Percentiles rank a stretch among this genome's conserved stretches.
Evolutionary conservation across 2,113 vertebrate species (phyloP).

Genomic region (Micronycteris hirsuta): DNA sequence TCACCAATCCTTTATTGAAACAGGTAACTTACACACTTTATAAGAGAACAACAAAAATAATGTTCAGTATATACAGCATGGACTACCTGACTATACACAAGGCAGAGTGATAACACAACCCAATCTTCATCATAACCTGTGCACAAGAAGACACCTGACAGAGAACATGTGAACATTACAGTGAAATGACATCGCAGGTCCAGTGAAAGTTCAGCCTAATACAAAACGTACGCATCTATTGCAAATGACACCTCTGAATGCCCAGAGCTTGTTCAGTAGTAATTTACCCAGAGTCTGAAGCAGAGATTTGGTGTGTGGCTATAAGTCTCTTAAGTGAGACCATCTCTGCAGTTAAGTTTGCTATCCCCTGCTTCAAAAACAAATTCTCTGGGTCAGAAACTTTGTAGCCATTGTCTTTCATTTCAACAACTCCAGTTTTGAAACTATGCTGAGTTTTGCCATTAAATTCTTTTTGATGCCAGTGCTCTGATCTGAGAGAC

Average conservation of each 20-base stretch:
- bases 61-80: slow-evolving; percentile 83
- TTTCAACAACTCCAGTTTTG: slow-evolving; percentile 76
- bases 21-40: slow-evolving; percentile 87
- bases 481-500: slow-evolving; percentile 88
- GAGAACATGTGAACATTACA: slow-evolving; percentile 86
- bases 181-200: slow-evolving; percentile 91
- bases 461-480: slow-evolving; percentile 85
- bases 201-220: slow-evolving; percentile 86
- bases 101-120: slow-evolving; percentile 83
- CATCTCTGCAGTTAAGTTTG: slow-evolving; percentile 86
- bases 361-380: slow-evolving; percentile 86
- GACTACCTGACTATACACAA: slow-evolving; percentile 85
- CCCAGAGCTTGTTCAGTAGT: slow-evolving; percentile 80
- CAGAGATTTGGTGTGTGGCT: slow-evolving; percentile 84
- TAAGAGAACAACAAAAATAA: slow-evolving; percentile 85
- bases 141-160: slow-evolving; percentile 83
- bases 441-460: slow-evolving; percentile 81
- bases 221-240: slow-evolving; percentile 85
- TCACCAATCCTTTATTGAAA: slow-evolving; percentile 93
- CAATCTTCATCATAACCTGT: slow-evolving; percentile 84
- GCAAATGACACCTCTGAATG: slow-evolving; percentile 78
- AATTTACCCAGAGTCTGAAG: slow-evolving; percentile 86
- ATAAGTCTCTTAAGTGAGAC: slow-evolving; percentile 89
- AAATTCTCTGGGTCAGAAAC: slow-evolving; percentile 84
- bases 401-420: slow-evolving; percentile 83